These are phyloP conservation scores for Agriopis leucophaearia DNA, from an alignment of 2,888 invertebrate species.

Conservation along the genomic window DNA sequence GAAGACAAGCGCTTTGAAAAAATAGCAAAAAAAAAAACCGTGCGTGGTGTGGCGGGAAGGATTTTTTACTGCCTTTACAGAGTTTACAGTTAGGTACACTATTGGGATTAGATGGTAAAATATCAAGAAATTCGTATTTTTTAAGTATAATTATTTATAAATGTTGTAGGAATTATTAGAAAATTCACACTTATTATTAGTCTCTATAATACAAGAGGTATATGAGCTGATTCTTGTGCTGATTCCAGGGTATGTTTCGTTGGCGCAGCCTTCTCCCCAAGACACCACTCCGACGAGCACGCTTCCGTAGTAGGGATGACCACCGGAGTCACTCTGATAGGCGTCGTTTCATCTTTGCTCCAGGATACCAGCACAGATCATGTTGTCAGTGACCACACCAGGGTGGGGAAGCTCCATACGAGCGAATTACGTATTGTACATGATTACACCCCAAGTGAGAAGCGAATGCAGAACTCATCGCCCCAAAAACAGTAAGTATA, in stretches of 20 bases:
- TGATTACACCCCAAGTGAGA: too few species aligned
- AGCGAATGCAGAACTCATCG: too few species aligned
- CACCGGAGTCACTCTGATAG: slow-evolving; percentile 66
- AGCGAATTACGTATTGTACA: too few species aligned
- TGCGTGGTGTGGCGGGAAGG: not conserved
- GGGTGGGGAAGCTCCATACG: slow-evolving; percentile 1
- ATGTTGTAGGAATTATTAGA: too few species aligned
- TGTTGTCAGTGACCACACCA: slow-evolving; percentile 56
- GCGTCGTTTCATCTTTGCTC: slow-evolving; percentile 58
- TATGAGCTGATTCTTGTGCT: slow-evolving; percentile 66
- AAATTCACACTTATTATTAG: slow-evolving; percentile 24
- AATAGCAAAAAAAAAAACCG: not conserved
- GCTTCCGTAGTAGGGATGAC: slow-evolving; percentile 67
- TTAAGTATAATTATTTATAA: too few species aligned
- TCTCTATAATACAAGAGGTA: slow-evolving; percentile 54
- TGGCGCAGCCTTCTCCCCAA: slow-evolving; percentile 74
- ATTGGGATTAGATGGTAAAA: too few species aligned
- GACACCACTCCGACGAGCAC: slow-evolving; percentile 71
- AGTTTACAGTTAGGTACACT: not conserved
- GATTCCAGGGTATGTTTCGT: slow-evolving; percentile 71
- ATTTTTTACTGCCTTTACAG: not conserved
- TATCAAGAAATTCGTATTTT: too few species aligned
- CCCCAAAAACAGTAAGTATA: too few species aligned
- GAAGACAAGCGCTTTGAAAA: too few species aligned
- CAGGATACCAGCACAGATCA: slow-evolving; percentile 68